Percentiles rank a stretch among this genome's conserved stretches.
These are phyloP conservation scores for Synaphobranchus kaupii DNA, from an alignment of 2,797 vertebrate species.

Conservation along the genomic window DNA sequence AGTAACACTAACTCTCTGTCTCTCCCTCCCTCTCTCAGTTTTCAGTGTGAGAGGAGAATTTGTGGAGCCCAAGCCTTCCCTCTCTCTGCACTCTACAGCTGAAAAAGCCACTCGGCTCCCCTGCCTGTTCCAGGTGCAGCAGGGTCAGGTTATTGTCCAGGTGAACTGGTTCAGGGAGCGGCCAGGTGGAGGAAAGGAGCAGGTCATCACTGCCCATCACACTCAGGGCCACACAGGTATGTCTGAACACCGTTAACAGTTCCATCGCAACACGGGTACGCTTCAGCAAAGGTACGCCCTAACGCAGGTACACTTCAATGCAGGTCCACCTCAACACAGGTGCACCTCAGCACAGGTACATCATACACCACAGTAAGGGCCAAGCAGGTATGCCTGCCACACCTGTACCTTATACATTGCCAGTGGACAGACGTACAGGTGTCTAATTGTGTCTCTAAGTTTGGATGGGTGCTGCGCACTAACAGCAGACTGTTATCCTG, in stretches of 20 bases:
- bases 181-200: constrained; percentile 50
- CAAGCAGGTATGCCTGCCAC: not conserved
- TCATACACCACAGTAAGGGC: too few relatives aligned
- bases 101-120: constrained; percentile 72
- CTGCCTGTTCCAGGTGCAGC: constrained; percentile 65
- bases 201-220: constrained; percentile 64
- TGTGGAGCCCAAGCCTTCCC: constrained; percentile 36
- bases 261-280: too few relatives aligned
- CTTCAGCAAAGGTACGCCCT: not conserved
- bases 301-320: not conserved
- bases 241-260: not conserved
- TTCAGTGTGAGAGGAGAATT: constrained; percentile 48
- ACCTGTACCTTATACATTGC: not conserved
- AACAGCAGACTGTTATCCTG: not conserved
- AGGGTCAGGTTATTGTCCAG: constrained; percentile 63
- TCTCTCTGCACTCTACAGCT: constrained; percentile 50
- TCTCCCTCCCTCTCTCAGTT: constrained; percentile 30
- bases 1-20: not conserved
- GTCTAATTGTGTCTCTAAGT: not conserved
- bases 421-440: not conserved
- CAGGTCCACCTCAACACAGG: not conserved
- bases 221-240: constrained; percentile 59
- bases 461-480: not conserved
- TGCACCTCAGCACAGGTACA: too few relatives aligned
- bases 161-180: constrained; percentile 78